Base-by-base conservation (phyloP, 2,888 invertebrate species). In the Exephanes ischioxanthus region DNA sequence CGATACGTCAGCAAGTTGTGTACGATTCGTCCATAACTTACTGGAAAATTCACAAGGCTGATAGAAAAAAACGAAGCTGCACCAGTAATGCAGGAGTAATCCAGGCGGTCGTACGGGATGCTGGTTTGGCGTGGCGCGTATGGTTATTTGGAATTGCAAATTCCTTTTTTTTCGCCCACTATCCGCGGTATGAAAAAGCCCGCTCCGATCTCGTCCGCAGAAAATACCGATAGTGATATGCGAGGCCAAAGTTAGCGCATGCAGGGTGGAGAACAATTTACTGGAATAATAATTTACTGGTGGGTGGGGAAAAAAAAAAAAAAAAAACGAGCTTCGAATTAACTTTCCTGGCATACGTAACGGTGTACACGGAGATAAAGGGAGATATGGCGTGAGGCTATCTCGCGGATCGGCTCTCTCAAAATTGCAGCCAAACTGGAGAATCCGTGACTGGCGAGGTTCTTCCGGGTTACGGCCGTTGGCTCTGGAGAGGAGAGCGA, bases 381-480 rank as follows among this genome's bases (percentile, higher is more conserved):
- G 66, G 33, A 67, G 51, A 33, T 16, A 33, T 3, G 26, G 22
- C 22, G 26, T 3, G 55, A 2, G 33, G 63, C 19, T 19, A 63
- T 66, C 66, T 14, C n/a, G 76, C 66, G 63, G 33, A 48, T 66
- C 73, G 73, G 58, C 22, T 61, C 76, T 66, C 33, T 33, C 63
- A 48, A 66, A 66, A 33, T 30, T 48, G 66, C 67, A 53, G 76
- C 33, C 53, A 67, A 77, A 77, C 67, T n/a, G 30, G 51, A 48
- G 76, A 53, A 66, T 66, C 33, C 66, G 66, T 37, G 37, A n/a
- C 33, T 5, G 66, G 33, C 33, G 76, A 67, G 66, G 53, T 48
- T 30, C 61, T 61, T 61, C 76, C 41, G 76, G 76, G 19, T 45
- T 14, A 53, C 22, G 76, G 67, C 66, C 67, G 67, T 55, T 67